Base-by-base conservation (phyloP, 2,113 vertebrate genomes). In the Gymnocephalus cernua region DNA sequence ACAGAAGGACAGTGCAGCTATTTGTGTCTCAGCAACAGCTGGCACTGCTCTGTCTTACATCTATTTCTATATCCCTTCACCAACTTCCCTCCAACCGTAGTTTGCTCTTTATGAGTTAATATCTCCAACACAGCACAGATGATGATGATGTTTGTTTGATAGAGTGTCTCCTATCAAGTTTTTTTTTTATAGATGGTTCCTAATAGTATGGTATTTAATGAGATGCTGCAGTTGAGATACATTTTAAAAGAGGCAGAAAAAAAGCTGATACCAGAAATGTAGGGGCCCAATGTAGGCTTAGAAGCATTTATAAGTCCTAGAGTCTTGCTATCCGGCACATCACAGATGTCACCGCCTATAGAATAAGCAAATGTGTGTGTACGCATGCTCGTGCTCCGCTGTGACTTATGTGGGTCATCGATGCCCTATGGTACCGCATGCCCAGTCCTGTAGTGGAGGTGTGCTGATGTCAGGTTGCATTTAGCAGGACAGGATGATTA, bases 351-450 rank as follows among this genome's bases (percentile, higher is more conserved):
- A 64, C 56, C 4, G n/a, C 79, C 74, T 86, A 80, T 78, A 86
- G 71, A 85, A 73, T 62, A 64, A 67, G 50, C 53, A 69, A 63
- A 38, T 41, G 61, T 73, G 57, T 25, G 15, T 68, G 69, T 85
- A 48, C 32, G 70, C 69, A 80, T 72, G 80, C 69, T 79, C 54
- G 21, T 68, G 62, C 69, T 82, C 53, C 8, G 53, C 62, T 79
- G 82, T 83, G 93, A 92, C 84, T 85, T 87, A 93, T 91, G 86
- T 93, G 89, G 93, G 92, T 91, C 93, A 91, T 47, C 3, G 53
- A 80, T 87, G 88, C 91, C 91, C 92, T 79, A 56, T 77, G 82
- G 92, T 88, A 64, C 57, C 25, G 71, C 82, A 16, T 87, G 90
- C 79, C 82, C 86, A 14, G 84, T 81, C 81, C 78, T 78, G 91